A percentile compares a stretch with the other conserved stretches of the same genome.
phyloP scores from a whole-genome alignment of 2,113 vertebrate genomes.

The Strigops habroptila region DNA sequence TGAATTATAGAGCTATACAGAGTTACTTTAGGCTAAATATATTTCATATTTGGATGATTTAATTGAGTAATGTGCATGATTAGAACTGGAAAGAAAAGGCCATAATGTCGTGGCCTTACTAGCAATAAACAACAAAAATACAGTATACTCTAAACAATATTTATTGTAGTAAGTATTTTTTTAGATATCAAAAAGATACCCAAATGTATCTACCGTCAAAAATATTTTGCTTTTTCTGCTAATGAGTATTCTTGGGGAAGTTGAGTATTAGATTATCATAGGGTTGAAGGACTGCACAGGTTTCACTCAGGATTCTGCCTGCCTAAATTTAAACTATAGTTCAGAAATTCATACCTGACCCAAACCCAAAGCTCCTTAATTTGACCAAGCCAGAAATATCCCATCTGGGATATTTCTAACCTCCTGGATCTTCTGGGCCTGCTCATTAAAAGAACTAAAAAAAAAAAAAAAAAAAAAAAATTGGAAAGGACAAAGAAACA shows the following conservation, averaged over 20 bases:
- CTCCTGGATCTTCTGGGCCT: background rate
- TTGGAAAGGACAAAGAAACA: no score
- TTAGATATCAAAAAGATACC: background rate
- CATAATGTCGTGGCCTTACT: background rate
- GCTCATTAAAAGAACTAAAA: background rate
- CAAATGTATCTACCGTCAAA: background rate
- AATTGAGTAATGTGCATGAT: background rate
- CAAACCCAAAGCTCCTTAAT: background rate
- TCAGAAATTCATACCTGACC: background rate
- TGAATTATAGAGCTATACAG: background rate
- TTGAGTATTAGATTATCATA: background rate
- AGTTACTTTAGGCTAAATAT: background rate
- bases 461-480: background rate
- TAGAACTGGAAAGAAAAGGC: background rate
- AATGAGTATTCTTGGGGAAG: background rate
- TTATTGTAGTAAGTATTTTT: background rate
- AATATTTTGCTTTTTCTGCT: background rate
- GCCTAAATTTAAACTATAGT: background rate
- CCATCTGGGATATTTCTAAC: background rate
- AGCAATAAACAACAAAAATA: background rate
- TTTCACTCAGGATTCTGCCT: background rate
- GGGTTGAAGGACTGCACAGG: background rate
- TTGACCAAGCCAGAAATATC: background rate
- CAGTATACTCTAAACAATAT: background rate
- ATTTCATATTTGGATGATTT: background rate